These are phyloP conservation scores for Hippocampus kuda DNA, from an alignment of 2,797 vertebrate species.

Conservation along the genomic window DNA sequence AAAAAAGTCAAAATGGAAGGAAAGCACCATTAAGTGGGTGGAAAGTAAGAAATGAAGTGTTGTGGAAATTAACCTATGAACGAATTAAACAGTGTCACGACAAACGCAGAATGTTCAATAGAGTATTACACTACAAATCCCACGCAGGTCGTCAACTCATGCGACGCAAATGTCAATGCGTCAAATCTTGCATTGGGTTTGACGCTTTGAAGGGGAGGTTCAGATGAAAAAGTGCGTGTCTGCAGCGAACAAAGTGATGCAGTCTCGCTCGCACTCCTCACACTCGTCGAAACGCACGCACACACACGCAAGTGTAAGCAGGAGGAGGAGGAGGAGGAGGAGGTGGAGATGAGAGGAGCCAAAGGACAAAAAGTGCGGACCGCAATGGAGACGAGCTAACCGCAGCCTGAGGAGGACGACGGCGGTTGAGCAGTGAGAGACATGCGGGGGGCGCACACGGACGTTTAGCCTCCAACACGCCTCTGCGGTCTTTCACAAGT, in stretches of 20 bases:
- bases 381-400: constrained; percentile 43
- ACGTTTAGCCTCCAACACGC: constrained; percentile 16
- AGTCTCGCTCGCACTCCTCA: constrained; percentile 15
- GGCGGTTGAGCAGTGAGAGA: neutral
- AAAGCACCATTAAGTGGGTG: too few species aligned
- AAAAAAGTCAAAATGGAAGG: too few species aligned
- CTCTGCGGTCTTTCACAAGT: constrained; percentile 18
- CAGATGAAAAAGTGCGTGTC: constrained; percentile 25
- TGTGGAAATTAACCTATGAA: too few species aligned
- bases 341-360: neutral
- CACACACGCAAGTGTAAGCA: neutral
- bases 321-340: neutral
- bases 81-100: too few species aligned
- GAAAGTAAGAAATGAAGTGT: too few species aligned
- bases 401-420: constrained; percentile 8
- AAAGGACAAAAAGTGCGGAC: neutral
- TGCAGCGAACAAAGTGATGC: constrained; percentile 36
- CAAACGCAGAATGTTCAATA: too few species aligned
- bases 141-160: too few species aligned
- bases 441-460: constrained; percentile 22
- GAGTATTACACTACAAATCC: too few species aligned
- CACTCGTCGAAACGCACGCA: constrained; percentile 9
- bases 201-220: constrained; percentile 15
- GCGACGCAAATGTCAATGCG: neutral
- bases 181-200: neutral